Evolutionary conservation across 1,140 invertebrate genomes (phyloP), one percentile per base, ranked within the genome.

Genomic region (Neoseiulus cucumeris): DNA sequence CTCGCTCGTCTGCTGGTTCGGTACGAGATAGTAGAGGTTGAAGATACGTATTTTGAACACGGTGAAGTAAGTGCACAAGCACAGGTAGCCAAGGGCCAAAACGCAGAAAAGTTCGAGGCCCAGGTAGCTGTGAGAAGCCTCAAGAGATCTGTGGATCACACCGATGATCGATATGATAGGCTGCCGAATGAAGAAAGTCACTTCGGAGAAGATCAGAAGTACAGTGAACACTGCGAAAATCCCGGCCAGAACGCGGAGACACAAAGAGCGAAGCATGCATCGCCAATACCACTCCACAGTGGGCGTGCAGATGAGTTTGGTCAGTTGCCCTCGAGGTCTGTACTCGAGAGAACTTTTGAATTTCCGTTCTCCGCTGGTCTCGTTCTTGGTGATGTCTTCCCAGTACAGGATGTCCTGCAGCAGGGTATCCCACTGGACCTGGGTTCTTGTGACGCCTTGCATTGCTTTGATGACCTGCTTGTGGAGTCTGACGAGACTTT

Each of bases 1-100:
- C 75, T 98, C 94, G 75, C 98, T 95, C 1, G 95, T 98, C 77
- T 95, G 89, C 77, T 98, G 94, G 75, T 95, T 86, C 0, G 91
- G 86, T 7, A 94, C 92, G 70, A 99, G 78, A 73, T 98, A 96
- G 77, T 98, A 98, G 68, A 95, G 84, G 79, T 98, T 97, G 33
- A 98, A 82, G 7, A 99, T 83, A 59, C 90, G 82, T 69, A 99
- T 92, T 77, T 94, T 91, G 70, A 99, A 84, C 44, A 99, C 85
- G 0, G 95, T 98, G 18, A 89, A 98, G 77, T 95, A 98, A 4
- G 95, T 91, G 78, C 95, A 98, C 71, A 92, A 87, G 76, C 92
- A 92, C 70, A 98, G 80, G 76, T 98, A 98, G 4, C 87, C 85
- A 66, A 98, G 91, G 2, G 91, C 85, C 29, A 87, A 73, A 67